Evolutionary conservation across 2,888 invertebrate genomes (phyloP), one percentile per base, ranked within the genome.

Genomic region (Lasioglossum malachurum): DNA sequence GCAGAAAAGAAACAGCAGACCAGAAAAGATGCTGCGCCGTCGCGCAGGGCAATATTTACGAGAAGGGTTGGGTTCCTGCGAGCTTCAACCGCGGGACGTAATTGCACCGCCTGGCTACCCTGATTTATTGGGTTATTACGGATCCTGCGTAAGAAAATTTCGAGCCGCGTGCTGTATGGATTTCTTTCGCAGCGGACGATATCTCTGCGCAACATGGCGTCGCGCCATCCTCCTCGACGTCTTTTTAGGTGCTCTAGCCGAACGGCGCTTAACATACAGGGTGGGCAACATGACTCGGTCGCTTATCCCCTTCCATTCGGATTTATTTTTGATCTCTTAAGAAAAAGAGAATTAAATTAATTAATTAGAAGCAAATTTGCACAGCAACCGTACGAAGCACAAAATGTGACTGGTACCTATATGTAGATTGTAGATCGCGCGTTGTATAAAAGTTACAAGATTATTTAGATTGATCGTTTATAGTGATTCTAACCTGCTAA

Each of bases 41-140:
- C 87, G 89, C 80, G 89, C 89, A 91, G 94, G 93, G 93, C 93
- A 92, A 93, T 94, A 94, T 94, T 94, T 94, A 94, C 94, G 94
- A 94, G 94, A 93, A 94, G 94, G 94, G 94, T 91, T 93, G 93
- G 94, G 93, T 94, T 91, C 90, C 89, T 88, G 83, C 84, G 88
- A 90, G 92, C 91, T 90, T 91, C 90, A 91, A 84, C 89, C 89
- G 89, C 78, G 88, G 91, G 90, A 92, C 92, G 94, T 95, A 94
- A 94, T 95, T 95, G 94, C 94, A 94, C 92, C 91, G 93, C 93
- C 69, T 92, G 89, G 93, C 90, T 93, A 93, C 91, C 90, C 93
- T 94, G 95, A 94, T 94, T 94, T 94, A 94, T 94, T 95, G 95
- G 94, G 93, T 94, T 94, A 95, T 94, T 94, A 94, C 94, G 89